Percentiles rank a stretch among this genome's conserved stretches.
These are phyloP conservation scores for Campopleginae sp. DNA, from an alignment of 2,888 invertebrate genomes.

Conservation along the genomic window DNA sequence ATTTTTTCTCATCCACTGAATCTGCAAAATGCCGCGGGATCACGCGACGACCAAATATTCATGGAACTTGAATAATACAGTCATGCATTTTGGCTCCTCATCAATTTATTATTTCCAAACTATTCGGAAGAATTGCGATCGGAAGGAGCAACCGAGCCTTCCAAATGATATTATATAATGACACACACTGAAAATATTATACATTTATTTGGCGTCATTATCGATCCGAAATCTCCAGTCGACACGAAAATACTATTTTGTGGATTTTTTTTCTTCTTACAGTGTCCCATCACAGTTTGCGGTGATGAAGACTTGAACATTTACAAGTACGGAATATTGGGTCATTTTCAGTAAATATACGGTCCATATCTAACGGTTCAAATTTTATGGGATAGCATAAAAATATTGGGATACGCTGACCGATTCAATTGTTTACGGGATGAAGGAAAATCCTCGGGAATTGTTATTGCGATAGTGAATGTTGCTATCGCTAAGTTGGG, in stretches of 20 bases:
- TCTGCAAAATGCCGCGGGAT: not conserved
- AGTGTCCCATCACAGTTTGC: not conserved
- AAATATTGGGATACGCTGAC: too few species aligned
- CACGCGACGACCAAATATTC: constrained; percentile 16
- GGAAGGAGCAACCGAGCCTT: not conserved
- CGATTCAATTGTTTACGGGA: too few species aligned
- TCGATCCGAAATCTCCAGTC: too few species aligned
- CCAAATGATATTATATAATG: not conserved
- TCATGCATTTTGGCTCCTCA: not conserved
- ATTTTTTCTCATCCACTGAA: constrained; percentile 13
- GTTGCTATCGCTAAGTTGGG: too few species aligned
- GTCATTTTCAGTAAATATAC: too few species aligned
- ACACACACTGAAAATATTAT: too few species aligned
- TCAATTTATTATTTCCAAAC: not conserved
- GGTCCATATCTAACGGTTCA: too few species aligned
- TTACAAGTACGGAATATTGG: not conserved
- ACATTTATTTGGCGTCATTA: too few species aligned
- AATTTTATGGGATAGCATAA: not conserved
- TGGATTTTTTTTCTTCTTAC: not conserved
- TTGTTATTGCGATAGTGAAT: too few species aligned
- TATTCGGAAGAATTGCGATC: not conserved
- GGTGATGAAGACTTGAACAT: not conserved
- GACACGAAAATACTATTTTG: too few species aligned
- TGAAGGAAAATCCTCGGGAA: too few species aligned
- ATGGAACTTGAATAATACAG: not conserved